Conservation (phyloP, 2,888 invertebrate genomes). For the Dicyrtomina minuta region DNA sequence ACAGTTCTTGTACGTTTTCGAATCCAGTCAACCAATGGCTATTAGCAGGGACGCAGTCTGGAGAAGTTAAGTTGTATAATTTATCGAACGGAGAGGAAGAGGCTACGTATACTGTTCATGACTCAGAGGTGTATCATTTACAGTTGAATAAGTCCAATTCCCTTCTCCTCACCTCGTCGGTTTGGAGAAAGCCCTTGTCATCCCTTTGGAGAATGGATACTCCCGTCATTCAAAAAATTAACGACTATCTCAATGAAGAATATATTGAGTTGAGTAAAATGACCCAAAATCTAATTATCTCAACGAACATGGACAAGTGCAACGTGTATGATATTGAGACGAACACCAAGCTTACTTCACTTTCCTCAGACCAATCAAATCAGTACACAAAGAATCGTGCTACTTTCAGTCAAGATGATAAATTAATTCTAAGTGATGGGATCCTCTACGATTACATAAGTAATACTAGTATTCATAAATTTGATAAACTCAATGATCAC, state of each 20-base stretch:
- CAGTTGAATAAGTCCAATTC: slow-evolving; percentile 73
- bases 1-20: slow-evolving; percentile 72
- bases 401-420: slow-evolving; percentile 90
- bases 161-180: slow-evolving; percentile 79
- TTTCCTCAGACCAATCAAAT: slow-evolving; percentile 82
- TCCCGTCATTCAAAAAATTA: slow-evolving; percentile 49
- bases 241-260: slow-evolving; percentile 68
- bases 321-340: slow-evolving; percentile 81
- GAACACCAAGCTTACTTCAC: slow-evolving; percentile 69
- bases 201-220: slow-evolving; percentile 71
- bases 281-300: slow-evolving; percentile 63
- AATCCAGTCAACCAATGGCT: slow-evolving; percentile 66
- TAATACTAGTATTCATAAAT: slow-evolving; percentile 88
- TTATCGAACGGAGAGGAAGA: slow-evolving; percentile 79
- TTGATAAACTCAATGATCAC: slow-evolving; percentile 94
- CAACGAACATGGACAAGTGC: slow-evolving; percentile 48
- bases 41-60: slow-evolving; percentile 86
- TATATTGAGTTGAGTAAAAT: slow-evolving; percentile 89
- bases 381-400: slow-evolving; percentile 91
- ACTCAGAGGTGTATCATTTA: slow-evolving; percentile 80
- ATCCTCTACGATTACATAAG: slow-evolving; percentile 90
- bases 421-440: slow-evolving; percentile 91
- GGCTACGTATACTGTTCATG: slow-evolving; percentile 76
- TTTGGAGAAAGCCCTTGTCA: slow-evolving; percentile 81
- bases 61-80: slow-evolving; percentile 87